phyloP scores from a whole-genome alignment of 1,140 invertebrate species.

The Scaptomyza pallida region DNA sequence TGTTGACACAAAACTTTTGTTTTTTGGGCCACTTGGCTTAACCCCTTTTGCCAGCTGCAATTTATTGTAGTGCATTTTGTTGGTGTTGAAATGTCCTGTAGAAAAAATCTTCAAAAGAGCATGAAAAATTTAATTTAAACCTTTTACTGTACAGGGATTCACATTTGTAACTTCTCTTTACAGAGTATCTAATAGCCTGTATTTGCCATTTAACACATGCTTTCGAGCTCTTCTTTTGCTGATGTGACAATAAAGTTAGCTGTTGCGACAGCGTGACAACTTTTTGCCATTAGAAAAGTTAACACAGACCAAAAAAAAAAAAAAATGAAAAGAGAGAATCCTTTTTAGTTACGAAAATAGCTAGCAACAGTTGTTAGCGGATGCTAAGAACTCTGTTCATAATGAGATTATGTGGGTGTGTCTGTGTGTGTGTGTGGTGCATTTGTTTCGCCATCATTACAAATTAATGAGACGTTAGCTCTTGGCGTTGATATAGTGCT shows the following conservation, averaged over 20 bases:
- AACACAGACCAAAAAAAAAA: not conserved
- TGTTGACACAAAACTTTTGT: conserved; percentile 60
- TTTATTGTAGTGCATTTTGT: conserved; percentile 26
- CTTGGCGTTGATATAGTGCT: conserved; percentile 1
- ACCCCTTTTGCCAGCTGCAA: conserved; percentile 54
- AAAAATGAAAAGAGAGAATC: conserved; percentile 36
- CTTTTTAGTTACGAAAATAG: conserved; percentile 28
- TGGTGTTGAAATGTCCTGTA: conserved; percentile 13
- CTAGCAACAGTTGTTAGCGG: conserved; percentile 1
- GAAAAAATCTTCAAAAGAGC: not conserved
- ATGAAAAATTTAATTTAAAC: too few relatives aligned
- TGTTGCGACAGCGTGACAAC: conserved; percentile 48
- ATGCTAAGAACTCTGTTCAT: conserved; percentile 41
- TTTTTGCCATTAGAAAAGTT: conserved; percentile 66
- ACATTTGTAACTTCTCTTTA: not conserved
- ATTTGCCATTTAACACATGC: not conserved
- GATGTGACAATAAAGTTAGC: conserved; percentile 67
- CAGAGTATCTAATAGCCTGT: not conserved
- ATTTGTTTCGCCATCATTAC: conserved; percentile 9
- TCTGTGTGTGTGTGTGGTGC: conserved; percentile 22
- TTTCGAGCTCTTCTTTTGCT: conserved; percentile 20
- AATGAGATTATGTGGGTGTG: conserved; percentile 51
- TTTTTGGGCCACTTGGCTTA: conserved; percentile 57
- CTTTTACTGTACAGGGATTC: too few relatives aligned
- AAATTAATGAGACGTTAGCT: conserved; percentile 30